A percentile compares a stretch with the other conserved stretches of the same genome.
These are phyloP conservation scores for Drosophila quadrilineata DNA, from an alignment of 1,140 invertebrate species.

Conservation along the genomic window DNA sequence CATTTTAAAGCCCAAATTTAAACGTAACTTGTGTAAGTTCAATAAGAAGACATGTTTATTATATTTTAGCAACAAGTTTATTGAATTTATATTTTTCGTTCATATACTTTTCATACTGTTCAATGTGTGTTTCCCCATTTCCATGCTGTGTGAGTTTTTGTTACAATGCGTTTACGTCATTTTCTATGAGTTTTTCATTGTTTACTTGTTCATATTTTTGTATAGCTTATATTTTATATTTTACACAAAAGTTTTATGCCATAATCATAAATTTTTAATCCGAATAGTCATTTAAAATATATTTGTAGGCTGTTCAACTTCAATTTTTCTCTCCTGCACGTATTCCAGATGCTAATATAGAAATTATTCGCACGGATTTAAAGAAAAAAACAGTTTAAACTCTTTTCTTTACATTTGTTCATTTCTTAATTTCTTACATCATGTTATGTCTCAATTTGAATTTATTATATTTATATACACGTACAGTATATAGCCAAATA, in stretches of 20 bases:
- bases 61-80: slow-evolving; percentile 79
- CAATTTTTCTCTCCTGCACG: slow-evolving; percentile 50
- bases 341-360: slow-evolving; percentile 48
- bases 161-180: slow-evolving; percentile 66
- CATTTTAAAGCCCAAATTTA: too few relatives aligned
- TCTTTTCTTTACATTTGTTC: slow-evolving; percentile 16
- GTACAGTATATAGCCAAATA: slow-evolving; percentile 58
- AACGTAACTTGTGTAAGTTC: too few relatives aligned
- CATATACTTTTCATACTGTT: slow-evolving; percentile 70
- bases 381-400: slow-evolving; percentile 49
- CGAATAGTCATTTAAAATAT: slow-evolving; percentile 71
- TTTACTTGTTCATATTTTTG: slow-evolving; percentile 31
- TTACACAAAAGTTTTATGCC: slow-evolving; percentile 75
- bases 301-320: slow-evolving; percentile 59
- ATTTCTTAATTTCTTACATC: slow-evolving; percentile 27
- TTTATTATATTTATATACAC: slow-evolving; percentile 11
- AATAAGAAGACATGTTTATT: too few relatives aligned
- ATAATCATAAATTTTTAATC: slow-evolving; percentile 71
- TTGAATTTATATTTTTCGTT: slow-evolving; percentile 72
- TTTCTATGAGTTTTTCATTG: slow-evolving; percentile 41
- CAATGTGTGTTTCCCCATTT: slow-evolving; percentile 52
- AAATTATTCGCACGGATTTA: slow-evolving; percentile 58
- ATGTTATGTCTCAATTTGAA: slow-evolving; percentile 1
- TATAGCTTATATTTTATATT: slow-evolving; percentile 65
- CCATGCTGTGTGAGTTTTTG: slow-evolving; percentile 69